These are phyloP conservation scores for Ophioninae sp. DNA, from an alignment of 2,888 invertebrate species.

Conservation along the genomic window DNA sequence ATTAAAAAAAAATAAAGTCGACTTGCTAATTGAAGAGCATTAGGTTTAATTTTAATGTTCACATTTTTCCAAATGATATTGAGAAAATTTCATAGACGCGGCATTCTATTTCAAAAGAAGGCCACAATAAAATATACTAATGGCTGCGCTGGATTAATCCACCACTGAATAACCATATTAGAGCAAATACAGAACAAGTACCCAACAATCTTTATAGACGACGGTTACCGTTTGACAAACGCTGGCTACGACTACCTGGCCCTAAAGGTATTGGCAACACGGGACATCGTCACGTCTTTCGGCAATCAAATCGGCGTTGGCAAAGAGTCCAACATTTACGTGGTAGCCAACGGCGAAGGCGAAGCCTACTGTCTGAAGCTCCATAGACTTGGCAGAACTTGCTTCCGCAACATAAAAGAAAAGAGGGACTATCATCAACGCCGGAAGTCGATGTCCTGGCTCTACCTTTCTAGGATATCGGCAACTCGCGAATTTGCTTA, in stretches of 20 bases:
- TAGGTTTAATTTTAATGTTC: no score
- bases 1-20: no score
- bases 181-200: not conserved
- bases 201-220: conserved; percentile 84
- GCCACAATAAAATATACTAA: no score
- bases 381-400: conserved; percentile 96
- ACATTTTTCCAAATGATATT: no score
- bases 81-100: no score
- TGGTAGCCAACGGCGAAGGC: conserved; percentile 91
- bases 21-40: no score
- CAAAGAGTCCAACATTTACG: conserved; percentile 98
- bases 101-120: no score
- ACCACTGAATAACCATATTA: no score
- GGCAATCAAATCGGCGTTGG: conserved; percentile 99
- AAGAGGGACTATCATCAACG: conserved; percentile 98
- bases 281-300: conserved; percentile 91
- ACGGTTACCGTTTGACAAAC: conserved; percentile 98
- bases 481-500: conserved; percentile 99
- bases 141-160: no score
- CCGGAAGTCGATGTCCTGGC: conserved; percentile 94
- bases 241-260: conserved; percentile 98
- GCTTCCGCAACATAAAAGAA: conserved; percentile 96
- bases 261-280: conserved; percentile 91
- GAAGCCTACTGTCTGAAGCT: conserved; percentile 94
- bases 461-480: conserved; percentile 97